Percentiles rank a stretch among this genome's conserved stretches.
These are phyloP conservation scores for Zaprionus gabonicus DNA, from an alignment of 1,140 invertebrate species.

Conservation along the genomic window DNA sequence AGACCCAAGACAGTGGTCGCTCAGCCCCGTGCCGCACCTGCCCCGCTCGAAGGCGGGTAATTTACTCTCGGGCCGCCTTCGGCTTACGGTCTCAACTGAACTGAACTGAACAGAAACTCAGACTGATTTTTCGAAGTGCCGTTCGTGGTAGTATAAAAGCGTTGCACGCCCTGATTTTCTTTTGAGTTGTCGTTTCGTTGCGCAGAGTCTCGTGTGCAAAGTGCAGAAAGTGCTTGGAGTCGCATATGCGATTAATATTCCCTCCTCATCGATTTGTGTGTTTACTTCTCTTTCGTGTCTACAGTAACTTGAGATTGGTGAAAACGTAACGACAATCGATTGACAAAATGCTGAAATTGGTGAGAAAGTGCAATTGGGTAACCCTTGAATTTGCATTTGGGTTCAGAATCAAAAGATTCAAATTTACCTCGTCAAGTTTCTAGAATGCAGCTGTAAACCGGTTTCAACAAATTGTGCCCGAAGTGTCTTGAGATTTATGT, in stretches of 20 bases:
- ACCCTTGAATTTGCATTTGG: slow-evolving; percentile 20
- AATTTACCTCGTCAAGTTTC: slow-evolving; percentile 29
- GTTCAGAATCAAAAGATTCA: slow-evolving; percentile 11
- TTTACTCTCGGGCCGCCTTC: slow-evolving; percentile 59
- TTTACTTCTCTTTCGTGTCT: neutral
- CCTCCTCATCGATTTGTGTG: slow-evolving; percentile 9
- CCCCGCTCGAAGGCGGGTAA: slow-evolving; percentile 2
- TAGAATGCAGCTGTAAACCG: slow-evolving; percentile 47
- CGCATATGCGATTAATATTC: slow-evolving; percentile 30
- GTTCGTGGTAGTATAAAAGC: slow-evolving; percentile 84
- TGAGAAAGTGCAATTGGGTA: slow-evolving; percentile 49
- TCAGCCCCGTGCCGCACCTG: slow-evolving; percentile 4
- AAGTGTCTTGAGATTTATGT: slow-evolving; percentile 44
- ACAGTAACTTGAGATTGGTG: slow-evolving; percentile 66
- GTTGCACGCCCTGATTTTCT: slow-evolving; percentile 83
- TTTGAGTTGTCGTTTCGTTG: slow-evolving; percentile 84
- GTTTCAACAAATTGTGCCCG: slow-evolving; percentile 37
- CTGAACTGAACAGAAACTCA: slow-evolving; percentile 44
- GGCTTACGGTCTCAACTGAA: slow-evolving; percentile 37
- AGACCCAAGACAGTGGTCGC: slow-evolving; percentile 12
- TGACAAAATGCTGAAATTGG: slow-evolving; percentile 58
- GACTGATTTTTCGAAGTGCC: slow-evolving; percentile 57
- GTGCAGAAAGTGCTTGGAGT: slow-evolving; percentile 58
- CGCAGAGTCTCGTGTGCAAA: slow-evolving; percentile 83
- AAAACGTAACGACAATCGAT: slow-evolving; percentile 60